A percentile compares a stretch with the other conserved stretches of the same genome.
phyloP scores from a whole-genome alignment of 2,113 vertebrate genomes.

The Mola mola region DNA sequence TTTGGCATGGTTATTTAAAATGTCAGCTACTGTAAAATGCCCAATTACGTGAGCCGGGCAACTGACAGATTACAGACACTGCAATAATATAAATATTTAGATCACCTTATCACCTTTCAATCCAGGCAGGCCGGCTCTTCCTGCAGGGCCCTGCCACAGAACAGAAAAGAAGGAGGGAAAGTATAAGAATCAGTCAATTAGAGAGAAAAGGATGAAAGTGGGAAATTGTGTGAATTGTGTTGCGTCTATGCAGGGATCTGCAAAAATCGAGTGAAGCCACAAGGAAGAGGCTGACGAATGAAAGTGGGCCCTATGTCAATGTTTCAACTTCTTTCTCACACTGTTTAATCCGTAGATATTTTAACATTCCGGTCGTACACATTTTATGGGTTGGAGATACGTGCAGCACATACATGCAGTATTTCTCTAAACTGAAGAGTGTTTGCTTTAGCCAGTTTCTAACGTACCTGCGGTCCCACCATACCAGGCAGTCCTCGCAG shows the following conservation, averaged over 20 bases:
- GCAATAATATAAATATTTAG: conserved; percentile 95
- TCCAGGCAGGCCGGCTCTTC: conserved; percentile 92
- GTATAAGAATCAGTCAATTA: conserved; percentile 5
- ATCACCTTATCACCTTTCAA: conserved; percentile 99
- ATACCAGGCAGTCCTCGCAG: conserved; percentile 86
- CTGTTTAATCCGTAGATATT: neutral
- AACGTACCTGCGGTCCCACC: conserved; percentile 88
- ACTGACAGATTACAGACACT: conserved; percentile 65
- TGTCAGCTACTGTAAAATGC: neutral
- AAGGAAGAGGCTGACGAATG: neutral
- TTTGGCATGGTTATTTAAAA: neutral
- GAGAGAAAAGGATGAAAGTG: neutral
- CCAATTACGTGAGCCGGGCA: conserved; percentile 1
- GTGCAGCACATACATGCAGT: neutral
- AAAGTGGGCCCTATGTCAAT: neutral
- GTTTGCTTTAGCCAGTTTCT: neutral
- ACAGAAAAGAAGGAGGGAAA: conserved; percentile 26
- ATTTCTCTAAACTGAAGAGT: neutral
- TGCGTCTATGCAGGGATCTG: too few species aligned
- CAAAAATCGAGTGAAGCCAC: neutral
- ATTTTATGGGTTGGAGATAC: neutral
- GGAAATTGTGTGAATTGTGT: neutral
- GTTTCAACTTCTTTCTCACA: neutral
- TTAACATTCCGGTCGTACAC: neutral
- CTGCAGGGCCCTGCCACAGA: conserved; percentile 87